Evolutionary conservation across 30 jellyfish, hydroid and myxozoan species (phyloP).

Genomic region (Nemopilema nomurai): DNA sequence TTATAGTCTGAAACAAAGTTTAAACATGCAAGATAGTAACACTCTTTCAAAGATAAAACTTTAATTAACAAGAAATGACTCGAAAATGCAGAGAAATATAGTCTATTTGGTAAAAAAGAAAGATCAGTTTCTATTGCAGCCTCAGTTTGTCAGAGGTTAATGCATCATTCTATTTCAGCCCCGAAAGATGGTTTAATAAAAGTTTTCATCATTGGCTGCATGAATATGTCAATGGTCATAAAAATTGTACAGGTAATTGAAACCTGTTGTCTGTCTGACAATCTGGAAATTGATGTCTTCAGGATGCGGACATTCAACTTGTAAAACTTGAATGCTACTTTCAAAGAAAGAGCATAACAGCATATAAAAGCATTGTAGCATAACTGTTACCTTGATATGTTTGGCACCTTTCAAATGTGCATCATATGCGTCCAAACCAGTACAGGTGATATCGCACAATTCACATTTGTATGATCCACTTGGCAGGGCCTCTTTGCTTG

Average conservation of each 20-base stretch:
- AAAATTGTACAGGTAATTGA: neutral
- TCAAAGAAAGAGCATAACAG: neutral
- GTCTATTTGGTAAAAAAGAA: too few species aligned
- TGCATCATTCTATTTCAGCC: conserved; percentile 43
- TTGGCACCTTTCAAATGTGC: conserved; percentile 95
- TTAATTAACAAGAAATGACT: neutral
- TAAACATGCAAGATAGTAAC: neutral
- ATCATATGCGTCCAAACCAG: conserved; percentile 95
- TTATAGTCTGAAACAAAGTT: conserved; percentile 57
- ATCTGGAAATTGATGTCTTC: too few species aligned
- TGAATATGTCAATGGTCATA: neutral
- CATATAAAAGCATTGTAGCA: neutral
- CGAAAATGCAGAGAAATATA: too few species aligned
- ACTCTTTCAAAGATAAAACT: neutral
- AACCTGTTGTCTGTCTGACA: too few species aligned
- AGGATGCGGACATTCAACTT: too few species aligned
- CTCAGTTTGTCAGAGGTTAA: conserved; percentile 70
- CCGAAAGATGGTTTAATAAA: conserved; percentile 59
- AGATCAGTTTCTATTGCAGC: conserved; percentile 34
- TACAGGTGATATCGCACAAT: conserved; percentile 91
- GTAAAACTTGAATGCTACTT: too few species aligned
- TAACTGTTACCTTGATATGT: conserved; percentile 72
- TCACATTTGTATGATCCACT: conserved; percentile 91
- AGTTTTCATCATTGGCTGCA: conserved; percentile 59
- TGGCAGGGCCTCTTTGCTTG: conserved; percentile 68